phyloP scores from a whole-genome alignment of 2,888 invertebrate genomes.

The Catocala sponsa region DNA sequence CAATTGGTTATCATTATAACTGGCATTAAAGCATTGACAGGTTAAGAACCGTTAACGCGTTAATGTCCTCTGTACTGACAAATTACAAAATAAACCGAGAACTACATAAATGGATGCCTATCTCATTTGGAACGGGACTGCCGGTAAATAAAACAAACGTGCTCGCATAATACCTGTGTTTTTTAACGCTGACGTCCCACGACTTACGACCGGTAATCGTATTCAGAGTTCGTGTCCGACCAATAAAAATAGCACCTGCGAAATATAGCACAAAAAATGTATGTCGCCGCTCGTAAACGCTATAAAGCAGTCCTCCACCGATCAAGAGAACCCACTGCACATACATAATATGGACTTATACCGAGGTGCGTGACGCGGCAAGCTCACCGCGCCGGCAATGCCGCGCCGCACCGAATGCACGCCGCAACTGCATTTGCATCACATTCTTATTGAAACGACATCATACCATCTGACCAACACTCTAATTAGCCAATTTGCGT shows the following conservation, averaged over 20 bases:
- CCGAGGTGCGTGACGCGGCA: conserved; percentile 30
- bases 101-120: too few species aligned
- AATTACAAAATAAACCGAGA: too few species aligned
- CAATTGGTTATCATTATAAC: too few species aligned
- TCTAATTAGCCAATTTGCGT: conserved; percentile 84
- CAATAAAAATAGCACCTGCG: conserved; percentile 56
- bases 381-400: background rate
- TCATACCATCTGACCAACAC: conserved; percentile 64
- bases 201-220: conserved; percentile 10
- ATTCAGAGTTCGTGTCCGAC: conserved; percentile 32
- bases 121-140: too few species aligned
- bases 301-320: conserved; percentile 55
- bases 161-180: conserved; percentile 3
- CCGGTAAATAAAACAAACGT: background rate
- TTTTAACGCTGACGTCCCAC: background rate
- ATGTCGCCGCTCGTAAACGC: conserved; percentile 52
- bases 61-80: too few species aligned
- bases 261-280: conserved; percentile 57
- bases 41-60: too few species aligned
- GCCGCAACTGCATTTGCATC: conserved; percentile 63
- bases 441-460: conserved; percentile 70
- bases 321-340: conserved; percentile 49
- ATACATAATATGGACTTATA: conserved; percentile 56
- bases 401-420: too few species aligned
- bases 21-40: too few species aligned